Base-by-base conservation (phyloP, 1,140 invertebrate species). In the Papilio polytes region DNA sequence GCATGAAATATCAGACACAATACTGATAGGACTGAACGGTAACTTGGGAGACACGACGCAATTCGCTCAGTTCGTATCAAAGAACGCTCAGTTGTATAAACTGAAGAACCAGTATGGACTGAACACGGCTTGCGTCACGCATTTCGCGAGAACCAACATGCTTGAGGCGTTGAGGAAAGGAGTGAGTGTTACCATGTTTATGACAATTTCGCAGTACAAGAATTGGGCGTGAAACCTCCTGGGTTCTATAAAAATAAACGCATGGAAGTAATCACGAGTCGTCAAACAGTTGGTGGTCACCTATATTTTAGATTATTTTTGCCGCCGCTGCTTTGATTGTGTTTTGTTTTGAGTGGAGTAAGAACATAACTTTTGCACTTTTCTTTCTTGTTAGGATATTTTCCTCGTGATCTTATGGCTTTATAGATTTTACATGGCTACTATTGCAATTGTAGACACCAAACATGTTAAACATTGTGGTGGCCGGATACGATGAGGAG, bases 101-200 rank as follows among this genome's bases (percentile, higher is more conserved):
- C 99, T 99, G 97, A 97, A 98, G 88, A 99, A 99, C 95, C 98
- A 97, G 1, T 99, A 99, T 95, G 98, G 99, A 89, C 91, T 99
- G 70, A 97, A 97, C 36, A 98, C 99, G 1, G 96, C 96, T 85
- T 97, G 98, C 15, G 98, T 98, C 12, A 98, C 99, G 0, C 97
- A 97, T 89, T 99, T 99, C 89, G 98, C 98, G 1, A 96, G 99
- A 80, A 97, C 97, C 89, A 99, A 98, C 92, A 95, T 99, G 80
- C 98, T 98, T 3, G 98, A 99, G 89, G 97, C 97, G 87, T 95
- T 99, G 3, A 96, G 99, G 81, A 98, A 96, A 83, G 96, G 97
- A 88, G 98, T 97, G n/a, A 87, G 84, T 79, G 7, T 36, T 63
- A 22, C 59, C 15, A 56, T n/a, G 46, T 56, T n/a, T n/a, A 56